These are phyloP conservation scores for Sminthurinus aureus DNA, from an alignment of 2,888 invertebrate species.

Conservation along the genomic window DNA sequence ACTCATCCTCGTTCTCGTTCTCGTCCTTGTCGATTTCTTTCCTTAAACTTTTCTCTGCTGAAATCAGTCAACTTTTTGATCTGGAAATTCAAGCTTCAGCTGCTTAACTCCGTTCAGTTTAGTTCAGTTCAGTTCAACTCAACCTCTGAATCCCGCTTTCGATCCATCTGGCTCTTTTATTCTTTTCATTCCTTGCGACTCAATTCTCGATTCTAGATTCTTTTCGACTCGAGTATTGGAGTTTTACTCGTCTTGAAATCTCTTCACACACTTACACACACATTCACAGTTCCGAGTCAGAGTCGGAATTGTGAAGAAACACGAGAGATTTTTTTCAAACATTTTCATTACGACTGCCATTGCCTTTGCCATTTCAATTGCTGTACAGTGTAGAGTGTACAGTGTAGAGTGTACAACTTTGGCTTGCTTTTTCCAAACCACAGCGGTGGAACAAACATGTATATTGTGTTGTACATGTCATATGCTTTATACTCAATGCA, in stretches of 20 bases:
- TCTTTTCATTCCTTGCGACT: too few relatives aligned
- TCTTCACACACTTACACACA: neutral
- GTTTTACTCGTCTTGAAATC: neutral
- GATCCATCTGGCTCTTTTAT: neutral
- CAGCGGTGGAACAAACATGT: neutral
- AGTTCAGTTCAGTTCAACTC: neutral
- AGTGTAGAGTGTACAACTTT: neutral
- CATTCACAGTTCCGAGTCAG: too few relatives aligned
- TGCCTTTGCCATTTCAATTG: neutral
- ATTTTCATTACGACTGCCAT: neutral
- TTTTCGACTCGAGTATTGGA: too few relatives aligned
- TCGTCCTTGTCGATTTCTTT: neutral
- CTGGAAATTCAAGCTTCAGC: slow-evolving; percentile 24
- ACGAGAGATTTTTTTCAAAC: neutral
- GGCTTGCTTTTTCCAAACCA: slow-evolving; percentile 13
- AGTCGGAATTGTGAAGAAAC: neutral
- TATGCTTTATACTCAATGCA: neutral
- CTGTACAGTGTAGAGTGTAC: neutral
- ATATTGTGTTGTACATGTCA: neutral
- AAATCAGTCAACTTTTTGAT: slow-evolving; percentile 22
- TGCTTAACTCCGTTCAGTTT: neutral
- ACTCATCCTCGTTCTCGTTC: too few relatives aligned
- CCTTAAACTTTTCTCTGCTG: slow-evolving; percentile 6
- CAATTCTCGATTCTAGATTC: too few relatives aligned
- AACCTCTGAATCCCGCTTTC: neutral